Conservation (phyloP, 2,797 vertebrate species). For the Falco columbarius region DNA sequence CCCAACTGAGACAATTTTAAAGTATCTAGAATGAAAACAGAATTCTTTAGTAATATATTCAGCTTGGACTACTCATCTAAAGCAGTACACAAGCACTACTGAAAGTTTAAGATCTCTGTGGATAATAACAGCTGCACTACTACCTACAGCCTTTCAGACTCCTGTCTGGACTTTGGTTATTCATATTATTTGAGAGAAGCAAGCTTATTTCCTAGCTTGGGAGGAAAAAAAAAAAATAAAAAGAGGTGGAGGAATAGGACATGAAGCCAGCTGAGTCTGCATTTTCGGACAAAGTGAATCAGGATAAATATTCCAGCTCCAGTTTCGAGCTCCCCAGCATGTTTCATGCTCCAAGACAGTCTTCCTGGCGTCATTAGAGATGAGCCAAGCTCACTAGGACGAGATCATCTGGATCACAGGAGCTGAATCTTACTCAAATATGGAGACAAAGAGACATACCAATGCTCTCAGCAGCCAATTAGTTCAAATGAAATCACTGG, state of each 20-base stretch:
- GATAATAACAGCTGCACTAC: neutral
- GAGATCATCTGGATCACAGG: neutral
- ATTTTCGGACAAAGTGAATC: neutral
- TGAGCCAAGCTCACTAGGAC: neutral
- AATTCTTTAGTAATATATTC: neutral
- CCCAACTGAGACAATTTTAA: neutral
- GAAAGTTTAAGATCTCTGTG: neutral
- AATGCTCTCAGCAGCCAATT: slow-evolving; percentile 21
- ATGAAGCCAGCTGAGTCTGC: neutral
- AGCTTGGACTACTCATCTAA: slow-evolving; percentile 14
- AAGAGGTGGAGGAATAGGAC: neutral
- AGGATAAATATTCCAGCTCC: neutral
- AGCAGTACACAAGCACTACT: neutral
- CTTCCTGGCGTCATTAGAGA: neutral
- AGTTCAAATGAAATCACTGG: slow-evolving; percentile 8
- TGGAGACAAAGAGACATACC: neutral
- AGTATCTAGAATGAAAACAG: neutral
- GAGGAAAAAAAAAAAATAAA: neutral
- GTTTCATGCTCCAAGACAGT: neutral
- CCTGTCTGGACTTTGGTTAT: neutral
- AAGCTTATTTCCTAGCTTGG: neutral
- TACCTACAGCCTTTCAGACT: neutral
- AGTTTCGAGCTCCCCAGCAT: neutral
- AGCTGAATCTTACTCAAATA: slow-evolving; percentile 4
- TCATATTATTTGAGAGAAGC: neutral